Base-by-base conservation (phyloP, 2,797 vertebrate species). In the Corythornis leucogaster region DNA sequence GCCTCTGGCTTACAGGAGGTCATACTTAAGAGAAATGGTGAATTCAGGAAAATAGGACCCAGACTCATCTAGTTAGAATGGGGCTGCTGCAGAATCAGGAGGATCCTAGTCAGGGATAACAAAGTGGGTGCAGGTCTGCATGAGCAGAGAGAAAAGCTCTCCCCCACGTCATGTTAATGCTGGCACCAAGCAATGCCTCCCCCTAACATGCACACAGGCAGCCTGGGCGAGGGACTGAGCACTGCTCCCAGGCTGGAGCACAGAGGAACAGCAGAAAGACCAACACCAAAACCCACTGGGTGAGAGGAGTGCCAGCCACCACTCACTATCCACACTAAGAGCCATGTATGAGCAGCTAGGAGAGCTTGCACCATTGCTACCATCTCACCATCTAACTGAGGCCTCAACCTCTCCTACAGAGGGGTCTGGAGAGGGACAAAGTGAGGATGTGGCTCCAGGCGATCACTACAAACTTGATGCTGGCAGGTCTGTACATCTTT, bases 11-110 rank as follows among this genome's bases (percentile, higher is more conserved):
- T 61, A 55, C 61, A 38, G 90, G 55, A 94, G 71, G 55, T 96
- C 82, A 95, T 95, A 96, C 93, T 95, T 97, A 95, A 58, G 96
- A 96, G 71, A 95, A 95, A 94, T 11, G 33, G 40, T 92, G 63
- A 95, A 46, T 59, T 95, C 58, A 94, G 55, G 70, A 83, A 78
- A 86, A 35, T 0, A 64, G 45, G 26, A 85, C 26, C 21, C 4
- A 12, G 35, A 75, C 75, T 30, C 24, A 42, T 11, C 6, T 45
- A 40, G 48, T 92, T 91, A 93, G 67, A 77, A 63, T 3, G 5
- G 13, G 3, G 21, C n/a, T 55, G 79, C 75, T 95, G 79, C 61
- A 94, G 55, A 80, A 35, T 30, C 69, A 78, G 64, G 7, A 87
- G 48, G 21, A 83, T 74, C 5, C 48, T 48, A 70, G 46, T 85